Evolutionary conservation across 2,797 vertebrate genomes (phyloP).

Genomic region (Adelosebastes latens): DNA sequence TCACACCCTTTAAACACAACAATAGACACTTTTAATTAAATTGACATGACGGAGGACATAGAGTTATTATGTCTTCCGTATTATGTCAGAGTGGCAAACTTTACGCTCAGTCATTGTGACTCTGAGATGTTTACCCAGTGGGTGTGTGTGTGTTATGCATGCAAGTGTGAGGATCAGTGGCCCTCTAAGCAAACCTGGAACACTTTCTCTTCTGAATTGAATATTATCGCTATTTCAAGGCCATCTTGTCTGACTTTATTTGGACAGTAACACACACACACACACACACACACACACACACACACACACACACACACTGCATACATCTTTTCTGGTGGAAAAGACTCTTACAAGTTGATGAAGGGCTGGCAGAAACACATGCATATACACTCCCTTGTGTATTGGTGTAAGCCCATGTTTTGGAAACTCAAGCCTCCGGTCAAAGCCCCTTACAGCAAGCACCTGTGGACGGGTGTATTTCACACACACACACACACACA

Average conservation of each 20-base stretch:
- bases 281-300: neutral
- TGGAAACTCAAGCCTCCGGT: constrained; percentile 75
- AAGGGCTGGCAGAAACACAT: constrained; percentile 43
- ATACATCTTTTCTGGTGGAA: constrained; percentile 5
- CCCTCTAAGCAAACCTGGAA: neutral
- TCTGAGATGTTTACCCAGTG: constrained; percentile 55
- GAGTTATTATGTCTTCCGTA: neutral
- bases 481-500: constrained; percentile 33
- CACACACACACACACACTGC: constrained; percentile 6
- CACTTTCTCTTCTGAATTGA: neutral
- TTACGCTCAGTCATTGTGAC: constrained; percentile 56
- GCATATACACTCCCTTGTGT: constrained; percentile 48
- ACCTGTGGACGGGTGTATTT: constrained; percentile 71
- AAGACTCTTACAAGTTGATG: constrained; percentile 24
- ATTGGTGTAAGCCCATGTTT: constrained; percentile 69
- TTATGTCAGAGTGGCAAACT: constrained; percentile 13
- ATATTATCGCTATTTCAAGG: constrained; percentile 21
- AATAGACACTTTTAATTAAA: neutral
- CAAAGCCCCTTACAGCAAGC: constrained; percentile 68
- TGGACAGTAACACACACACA: constrained; percentile 15
- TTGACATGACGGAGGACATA: neutral
- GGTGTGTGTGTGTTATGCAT: constrained; percentile 7
- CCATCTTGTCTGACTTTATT: constrained; percentile 14
- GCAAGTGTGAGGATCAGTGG: neutral
- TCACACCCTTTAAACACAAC: neutral